phyloP scores from a whole-genome alignment of 2,113 vertebrate genomes.

The Cyphomyrus plagiostoma region DNA sequence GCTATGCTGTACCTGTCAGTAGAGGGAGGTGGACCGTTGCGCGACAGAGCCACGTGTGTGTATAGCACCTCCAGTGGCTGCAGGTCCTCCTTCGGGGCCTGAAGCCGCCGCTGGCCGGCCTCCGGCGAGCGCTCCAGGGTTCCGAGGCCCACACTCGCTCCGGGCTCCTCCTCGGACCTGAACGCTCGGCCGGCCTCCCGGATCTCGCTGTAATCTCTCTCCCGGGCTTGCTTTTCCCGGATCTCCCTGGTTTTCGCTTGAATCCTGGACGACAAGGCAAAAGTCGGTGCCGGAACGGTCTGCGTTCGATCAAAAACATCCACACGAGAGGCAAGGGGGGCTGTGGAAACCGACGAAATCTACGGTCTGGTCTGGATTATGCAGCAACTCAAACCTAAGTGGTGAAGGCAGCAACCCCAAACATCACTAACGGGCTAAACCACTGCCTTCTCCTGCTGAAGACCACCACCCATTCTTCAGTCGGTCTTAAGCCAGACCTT shows the following conservation, averaged over 20 bases:
- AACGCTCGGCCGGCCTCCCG: conserved; percentile 67
- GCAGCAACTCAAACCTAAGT: background rate
- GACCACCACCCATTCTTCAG: background rate
- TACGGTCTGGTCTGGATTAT: background rate
- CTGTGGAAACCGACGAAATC: background rate
- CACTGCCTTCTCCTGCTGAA: background rate
- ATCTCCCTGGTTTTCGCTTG: conserved; percentile 89
- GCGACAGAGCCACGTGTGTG: conserved; percentile 75
- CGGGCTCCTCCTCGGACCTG: conserved; percentile 63
- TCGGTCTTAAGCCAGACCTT: background rate
- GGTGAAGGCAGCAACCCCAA: background rate
- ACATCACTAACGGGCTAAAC: background rate
- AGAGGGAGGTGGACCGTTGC: conserved; percentile 71
- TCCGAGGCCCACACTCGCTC: conserved; percentile 59
- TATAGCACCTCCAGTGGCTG: conserved; percentile 66
- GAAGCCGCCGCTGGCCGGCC: conserved; percentile 53
- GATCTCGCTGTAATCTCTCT: conserved; percentile 84
- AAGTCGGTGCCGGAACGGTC: background rate
- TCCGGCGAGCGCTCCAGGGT: conserved; percentile 60
- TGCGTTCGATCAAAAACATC: background rate
- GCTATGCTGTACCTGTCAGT: conserved; percentile 70
- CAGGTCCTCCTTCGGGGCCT: conserved; percentile 64
- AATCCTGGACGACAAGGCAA: conserved; percentile 60
- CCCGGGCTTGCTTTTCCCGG: conserved; percentile 78
- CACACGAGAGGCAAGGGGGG: background rate